These are phyloP conservation scores for Gallinago nigripennis DNA, from an alignment of 2,797 vertebrate species.

Conservation along the genomic window DNA sequence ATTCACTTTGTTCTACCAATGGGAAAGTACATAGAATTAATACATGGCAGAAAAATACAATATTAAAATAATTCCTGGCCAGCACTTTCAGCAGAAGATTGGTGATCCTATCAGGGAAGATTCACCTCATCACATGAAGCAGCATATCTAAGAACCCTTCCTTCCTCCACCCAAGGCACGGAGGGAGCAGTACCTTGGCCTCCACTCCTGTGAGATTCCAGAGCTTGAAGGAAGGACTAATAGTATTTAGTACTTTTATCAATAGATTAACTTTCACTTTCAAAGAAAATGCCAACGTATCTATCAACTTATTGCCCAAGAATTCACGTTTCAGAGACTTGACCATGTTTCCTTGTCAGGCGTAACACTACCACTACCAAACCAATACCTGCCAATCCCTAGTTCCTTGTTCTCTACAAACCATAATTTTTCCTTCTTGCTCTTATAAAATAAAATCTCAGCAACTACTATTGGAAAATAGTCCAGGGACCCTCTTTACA, in stretches of 20 bases:
- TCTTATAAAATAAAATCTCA: neutral
- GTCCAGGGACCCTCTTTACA: neutral
- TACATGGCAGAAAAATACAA: neutral
- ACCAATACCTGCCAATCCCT: neutral
- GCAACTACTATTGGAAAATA: neutral
- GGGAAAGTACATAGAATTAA: neutral
- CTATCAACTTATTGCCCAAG: neutral
- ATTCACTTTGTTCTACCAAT: neutral
- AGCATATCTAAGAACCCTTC: neutral
- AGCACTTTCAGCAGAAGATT: neutral
- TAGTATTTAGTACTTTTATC: neutral
- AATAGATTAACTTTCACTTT: neutral
- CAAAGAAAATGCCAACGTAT: neutral
- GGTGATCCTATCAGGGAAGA: neutral
- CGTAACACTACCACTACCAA: neutral
- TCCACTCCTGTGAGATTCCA: neutral
- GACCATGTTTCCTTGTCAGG: neutral
- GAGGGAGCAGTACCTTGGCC: neutral
- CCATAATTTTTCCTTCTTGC: neutral
- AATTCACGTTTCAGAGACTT: neutral
- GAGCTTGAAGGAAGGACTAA: neutral
- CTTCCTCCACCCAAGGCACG: neutral
- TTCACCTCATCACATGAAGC: fast-evolving
- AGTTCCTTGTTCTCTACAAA: neutral
- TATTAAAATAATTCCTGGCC: neutral